Percentiles rank a stretch among this genome's conserved stretches.
Evolutionary conservation across 2,888 invertebrate genomes (phyloP).

Genomic region (Plagiodera versicolora): DNA sequence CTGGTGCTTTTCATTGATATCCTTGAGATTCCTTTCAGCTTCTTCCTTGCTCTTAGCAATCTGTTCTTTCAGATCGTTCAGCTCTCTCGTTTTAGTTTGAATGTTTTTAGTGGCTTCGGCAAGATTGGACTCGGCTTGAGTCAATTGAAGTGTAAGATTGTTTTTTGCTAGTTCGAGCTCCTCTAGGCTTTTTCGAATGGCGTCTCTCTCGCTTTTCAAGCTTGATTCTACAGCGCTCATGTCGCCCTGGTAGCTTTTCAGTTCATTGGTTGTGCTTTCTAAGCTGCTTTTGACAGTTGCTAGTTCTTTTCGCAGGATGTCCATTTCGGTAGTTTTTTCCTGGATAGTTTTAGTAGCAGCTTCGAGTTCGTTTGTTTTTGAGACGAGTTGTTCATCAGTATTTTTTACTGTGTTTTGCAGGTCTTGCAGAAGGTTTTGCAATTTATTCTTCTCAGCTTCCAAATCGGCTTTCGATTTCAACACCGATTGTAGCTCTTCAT

Average conservation of each 20-base stretch:
- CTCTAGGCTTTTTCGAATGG: slow-evolving; percentile 45
- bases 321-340: slow-evolving; percentile 42
- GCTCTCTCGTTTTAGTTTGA: slow-evolving; percentile 25
- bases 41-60: slow-evolving; percentile 16
- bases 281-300: slow-evolving; percentile 46
- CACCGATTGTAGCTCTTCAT: slow-evolving; percentile 17
- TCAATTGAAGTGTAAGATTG: slow-evolving; percentile 33
- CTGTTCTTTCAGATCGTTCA: slow-evolving; percentile 25
- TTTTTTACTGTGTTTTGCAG: slow-evolving; percentile 22
- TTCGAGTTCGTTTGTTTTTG: slow-evolving; percentile 23
- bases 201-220: slow-evolving; percentile 48
- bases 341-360: slow-evolving; percentile 29
- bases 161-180: slow-evolving; percentile 48
- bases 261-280: slow-evolving; percentile 34
- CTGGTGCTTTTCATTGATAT: slow-evolving; percentile 34
- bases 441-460: slow-evolving; percentile 17
- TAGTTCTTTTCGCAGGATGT: slow-evolving; percentile 48
- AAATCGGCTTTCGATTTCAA: slow-evolving; percentile 17
- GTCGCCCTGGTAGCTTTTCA: slow-evolving; percentile 48
- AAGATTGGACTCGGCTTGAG: slow-evolving; percentile 38
- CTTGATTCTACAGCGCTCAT: slow-evolving; percentile 42
- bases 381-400: slow-evolving; percentile 22
- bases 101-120: slow-evolving; percentile 54
- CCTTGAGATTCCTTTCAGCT: slow-evolving; percentile 30
- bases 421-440: slow-evolving; percentile 17